Evolutionary conservation across 1,140 invertebrate genomes (phyloP).

Genomic region (Nasonia longicornis): DNA sequence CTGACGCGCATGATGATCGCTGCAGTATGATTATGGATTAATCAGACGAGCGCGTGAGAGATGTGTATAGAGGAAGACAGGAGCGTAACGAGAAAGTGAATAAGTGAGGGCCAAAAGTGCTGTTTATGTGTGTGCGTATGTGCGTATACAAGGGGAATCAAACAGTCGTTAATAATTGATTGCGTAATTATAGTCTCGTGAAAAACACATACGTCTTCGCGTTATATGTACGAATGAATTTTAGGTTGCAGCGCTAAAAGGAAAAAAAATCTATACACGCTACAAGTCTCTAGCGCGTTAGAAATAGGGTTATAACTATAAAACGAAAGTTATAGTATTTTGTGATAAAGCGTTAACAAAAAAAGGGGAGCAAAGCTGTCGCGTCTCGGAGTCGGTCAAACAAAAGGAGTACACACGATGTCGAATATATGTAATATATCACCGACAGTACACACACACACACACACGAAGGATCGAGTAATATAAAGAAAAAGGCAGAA

Average conservation of each 20-base stretch:
- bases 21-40: not conserved
- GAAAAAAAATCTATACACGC: not conserved
- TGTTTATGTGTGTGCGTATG: not conserved
- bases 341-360: conserved; percentile 41
- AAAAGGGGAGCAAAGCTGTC: not conserved
- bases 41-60: not conserved
- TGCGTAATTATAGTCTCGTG: conserved; percentile 12
- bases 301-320: conserved; percentile 1
- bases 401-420: not conserved
- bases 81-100: not conserved
- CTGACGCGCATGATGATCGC: no score
- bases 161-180: conserved; percentile 28
- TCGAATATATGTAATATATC: not conserved
- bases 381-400: not conserved
- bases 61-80: not conserved
- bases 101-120: not conserved
- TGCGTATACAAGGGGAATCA: conserved; percentile 24
- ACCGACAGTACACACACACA: not conserved
- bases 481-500: not conserved
- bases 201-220: not conserved
- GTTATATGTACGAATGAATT: conserved; percentile 10
- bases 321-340: conserved; percentile 46
- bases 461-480: not conserved
- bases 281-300: not conserved
- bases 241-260: not conserved